These are phyloP conservation scores for Eupithecia tripunctaria DNA, from an alignment of 2,888 invertebrate species.

Conservation along the genomic window DNA sequence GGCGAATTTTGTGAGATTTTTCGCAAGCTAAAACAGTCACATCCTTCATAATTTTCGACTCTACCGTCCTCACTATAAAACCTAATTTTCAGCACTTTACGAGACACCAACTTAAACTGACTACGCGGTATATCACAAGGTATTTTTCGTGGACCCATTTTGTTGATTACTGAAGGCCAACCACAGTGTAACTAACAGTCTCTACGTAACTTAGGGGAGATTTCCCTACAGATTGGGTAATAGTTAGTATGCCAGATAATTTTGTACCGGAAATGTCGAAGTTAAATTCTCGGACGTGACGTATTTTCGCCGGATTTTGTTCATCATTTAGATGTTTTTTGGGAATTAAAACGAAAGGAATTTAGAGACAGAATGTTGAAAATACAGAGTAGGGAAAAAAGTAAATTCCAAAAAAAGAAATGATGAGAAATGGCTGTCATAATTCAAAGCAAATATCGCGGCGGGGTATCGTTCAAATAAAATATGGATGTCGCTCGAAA, in stretches of 20 bases:
- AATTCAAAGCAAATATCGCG: conserved; percentile 16
- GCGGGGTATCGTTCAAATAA: conserved; percentile 8
- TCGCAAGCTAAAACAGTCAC: neutral
- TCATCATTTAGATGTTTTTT: conserved; percentile 45
- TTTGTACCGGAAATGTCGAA: conserved; percentile 44
- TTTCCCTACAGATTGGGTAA: conserved; percentile 22
- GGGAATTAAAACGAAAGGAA: conserved; percentile 10
- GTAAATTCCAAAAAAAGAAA: conserved; percentile 6
- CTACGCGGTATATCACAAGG: conserved; percentile 22
- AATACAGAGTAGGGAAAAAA: neutral
- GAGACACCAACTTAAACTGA: conserved; percentile 2
- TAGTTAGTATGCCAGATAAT: conserved; percentile 49
- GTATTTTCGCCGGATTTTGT: conserved; percentile 48
- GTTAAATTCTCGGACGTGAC: conserved; percentile 48
- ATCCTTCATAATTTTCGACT: conserved; percentile 7
- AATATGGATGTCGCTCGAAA: conserved; percentile 6
- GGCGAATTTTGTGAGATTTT: neutral
- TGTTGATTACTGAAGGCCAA: conserved; percentile 39
- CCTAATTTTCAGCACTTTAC: conserved; percentile 23
- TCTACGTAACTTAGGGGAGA: conserved; percentile 3
- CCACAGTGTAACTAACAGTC: conserved; percentile 25
- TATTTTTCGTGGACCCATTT: conserved; percentile 44
- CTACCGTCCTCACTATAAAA: conserved; percentile 10
- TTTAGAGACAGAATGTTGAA: conserved; percentile 7
- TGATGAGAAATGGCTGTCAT: conserved; percentile 10